Evolutionary conservation across 2,888 invertebrate genomes (phyloP).

Genomic region (Tetragonula carbonaria): DNA sequence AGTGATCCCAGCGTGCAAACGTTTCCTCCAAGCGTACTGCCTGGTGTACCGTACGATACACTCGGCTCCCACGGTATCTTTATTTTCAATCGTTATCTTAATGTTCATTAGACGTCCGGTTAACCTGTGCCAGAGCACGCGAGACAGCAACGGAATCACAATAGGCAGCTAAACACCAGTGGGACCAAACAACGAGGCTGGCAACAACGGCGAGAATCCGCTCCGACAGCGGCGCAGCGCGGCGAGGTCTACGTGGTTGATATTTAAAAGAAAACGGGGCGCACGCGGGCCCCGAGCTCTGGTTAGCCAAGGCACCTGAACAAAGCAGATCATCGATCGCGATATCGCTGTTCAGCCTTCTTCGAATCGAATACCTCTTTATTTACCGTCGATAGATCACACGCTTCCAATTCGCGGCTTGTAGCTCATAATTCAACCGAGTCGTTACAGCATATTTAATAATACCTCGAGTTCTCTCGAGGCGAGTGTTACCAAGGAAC

Average conservation of each 20-base stretch:
- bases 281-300: conserved; percentile 26
- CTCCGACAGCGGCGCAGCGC: conserved; percentile 44
- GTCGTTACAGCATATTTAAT: conserved; percentile 60
- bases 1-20: conserved; percentile 36
- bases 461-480: conserved; percentile 26
- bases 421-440: conserved; percentile 54
- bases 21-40: conserved; percentile 5
- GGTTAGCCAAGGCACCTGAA: conserved; percentile 58
- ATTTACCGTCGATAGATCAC: conserved; percentile 64
- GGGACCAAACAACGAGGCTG: conserved; percentile 27
- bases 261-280: conserved; percentile 44
- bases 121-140: conserved; percentile 21
- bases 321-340: conserved; percentile 63
- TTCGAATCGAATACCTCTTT: conserved; percentile 60
- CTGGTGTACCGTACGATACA: neutral
- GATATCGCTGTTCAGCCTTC: conserved; percentile 59
- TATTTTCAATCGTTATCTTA: conserved; percentile 60
- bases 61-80: conserved; percentile 55
- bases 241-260: conserved; percentile 14
- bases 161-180: conserved; percentile 41
- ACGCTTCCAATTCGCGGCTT: conserved; percentile 59
- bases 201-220: conserved; percentile 42
- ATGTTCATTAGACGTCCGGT: conserved; percentile 61
- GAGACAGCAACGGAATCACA: conserved; percentile 46
- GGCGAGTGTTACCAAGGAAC: neutral